Conservation (phyloP, 2,113 vertebrate species). For the Diglossa brunneiventris region DNA sequence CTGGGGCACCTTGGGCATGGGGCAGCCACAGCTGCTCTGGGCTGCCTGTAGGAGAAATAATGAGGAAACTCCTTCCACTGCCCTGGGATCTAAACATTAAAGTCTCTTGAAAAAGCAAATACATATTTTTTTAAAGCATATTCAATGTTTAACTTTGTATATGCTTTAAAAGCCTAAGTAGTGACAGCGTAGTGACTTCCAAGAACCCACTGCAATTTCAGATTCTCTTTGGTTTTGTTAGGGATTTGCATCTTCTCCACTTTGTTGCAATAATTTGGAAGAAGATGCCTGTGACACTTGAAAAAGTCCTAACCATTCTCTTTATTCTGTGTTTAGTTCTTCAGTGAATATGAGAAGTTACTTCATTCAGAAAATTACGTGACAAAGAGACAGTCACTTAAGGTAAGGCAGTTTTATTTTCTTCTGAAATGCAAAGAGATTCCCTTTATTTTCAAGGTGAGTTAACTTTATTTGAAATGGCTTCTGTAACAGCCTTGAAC, state of each 20-base stretch:
- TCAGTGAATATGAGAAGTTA: constrained; percentile 87
- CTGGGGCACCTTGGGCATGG: neutral
- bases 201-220: neutral
- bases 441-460: neutral
- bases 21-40: neutral
- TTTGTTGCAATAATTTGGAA: neutral
- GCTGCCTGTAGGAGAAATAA: neutral
- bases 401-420: constrained; percentile 66
- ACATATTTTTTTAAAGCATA: rapidly evolving
- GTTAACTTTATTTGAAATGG: neutral
- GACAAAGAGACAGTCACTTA: constrained; percentile 86
- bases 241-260: neutral
- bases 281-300: neutral
- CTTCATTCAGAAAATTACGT: constrained; percentile 89
- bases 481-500: neutral
- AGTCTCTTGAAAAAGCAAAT: neutral
- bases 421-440: neutral
- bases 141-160: neutral
- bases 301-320: neutral
- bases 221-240: neutral
- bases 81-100: neutral
- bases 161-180: neutral
- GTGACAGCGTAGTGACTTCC: neutral
- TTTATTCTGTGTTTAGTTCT: constrained; percentile 76
- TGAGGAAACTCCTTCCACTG: neutral